Evolutionary conservation across 2,888 invertebrate genomes (phyloP), one percentile per base, ranked within the genome.

Genomic region (Diadromus collaris): DNA sequence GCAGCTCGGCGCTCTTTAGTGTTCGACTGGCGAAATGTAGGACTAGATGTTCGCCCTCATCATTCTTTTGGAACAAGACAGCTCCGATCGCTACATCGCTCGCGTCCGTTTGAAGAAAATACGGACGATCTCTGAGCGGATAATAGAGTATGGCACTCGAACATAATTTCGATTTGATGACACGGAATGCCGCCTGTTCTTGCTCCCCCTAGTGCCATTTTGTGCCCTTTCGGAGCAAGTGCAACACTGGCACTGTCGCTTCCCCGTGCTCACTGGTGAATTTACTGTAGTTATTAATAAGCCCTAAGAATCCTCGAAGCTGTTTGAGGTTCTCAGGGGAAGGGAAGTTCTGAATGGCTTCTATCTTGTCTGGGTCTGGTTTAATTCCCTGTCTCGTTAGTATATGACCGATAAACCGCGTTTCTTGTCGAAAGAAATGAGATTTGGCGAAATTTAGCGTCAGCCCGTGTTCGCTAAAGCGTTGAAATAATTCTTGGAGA

Each of bases 321-420:
- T 82, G 76, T 69, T 83, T 83, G 0, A 61, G 21, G 5, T 74
- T 82, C 24, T 29, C 61, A 0, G 83, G 83, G 6, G 24, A 19
- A 9, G 79, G 81, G 51, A 81, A 84, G 29, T 80, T 19, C 46
- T 77, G 60, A 16, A 85, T 73, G 7, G 76, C 67, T 27, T 44
- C 46, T 24, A 80, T 19, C 58, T 83, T 83, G 0, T 81, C 79
- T 6, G 80, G 76, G 46, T 85, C 82, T 1, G 80, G 76, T 2
- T 9, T 21, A 0, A 84, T 79, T 2, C 84, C 85, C 9, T 75
- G 44, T 0, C 63, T 6, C 21, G 72, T 73, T 1, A 86, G 72
- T 2, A 81, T 81, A 58, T 86, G 83, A 2, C 85, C 84, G 9
- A 86, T 46, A 34, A 85, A 83, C 21, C 82, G 82, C 9, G 83